Percentiles rank a stretch among this genome's conserved stretches.
phyloP scores from a whole-genome alignment of 2,797 vertebrate genomes.

The Spinibarbus caldwelli region DNA sequence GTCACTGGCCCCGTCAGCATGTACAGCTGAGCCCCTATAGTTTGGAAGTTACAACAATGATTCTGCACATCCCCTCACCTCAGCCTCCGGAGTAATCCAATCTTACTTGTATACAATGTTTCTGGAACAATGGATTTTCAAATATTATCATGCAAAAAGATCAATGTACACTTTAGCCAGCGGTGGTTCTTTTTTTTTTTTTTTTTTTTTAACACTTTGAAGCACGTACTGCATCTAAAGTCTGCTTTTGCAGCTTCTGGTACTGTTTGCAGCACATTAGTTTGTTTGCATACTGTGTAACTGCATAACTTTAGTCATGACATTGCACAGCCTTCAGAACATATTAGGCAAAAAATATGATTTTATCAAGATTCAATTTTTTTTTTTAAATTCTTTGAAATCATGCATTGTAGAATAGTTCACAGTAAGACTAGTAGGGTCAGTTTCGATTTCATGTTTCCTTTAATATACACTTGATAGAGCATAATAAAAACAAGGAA shows the following conservation, averaged over 20 bases:
- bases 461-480: not conserved
- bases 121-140: constrained; percentile 8
- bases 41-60: not conserved
- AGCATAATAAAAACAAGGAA: not conserved
- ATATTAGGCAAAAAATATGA: not conserved
- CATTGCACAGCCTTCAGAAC: not conserved
- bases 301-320: not conserved
- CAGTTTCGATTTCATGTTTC: not conserved
- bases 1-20: not conserved
- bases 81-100: not conserved
- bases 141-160: not conserved
- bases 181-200: not conserved
- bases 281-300: not conserved
- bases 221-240: not conserved
- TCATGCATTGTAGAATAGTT: not conserved
- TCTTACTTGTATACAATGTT: not conserved
- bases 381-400: not conserved
- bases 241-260: not conserved
- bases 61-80: not conserved
- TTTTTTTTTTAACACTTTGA: not conserved
- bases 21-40: constrained; percentile 30
- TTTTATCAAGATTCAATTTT: no score
- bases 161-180: not conserved
- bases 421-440: not conserved
- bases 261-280: not conserved